phyloP scores from a whole-genome alignment of 2,113 vertebrate species.

The Coreoperca whiteheadi region DNA sequence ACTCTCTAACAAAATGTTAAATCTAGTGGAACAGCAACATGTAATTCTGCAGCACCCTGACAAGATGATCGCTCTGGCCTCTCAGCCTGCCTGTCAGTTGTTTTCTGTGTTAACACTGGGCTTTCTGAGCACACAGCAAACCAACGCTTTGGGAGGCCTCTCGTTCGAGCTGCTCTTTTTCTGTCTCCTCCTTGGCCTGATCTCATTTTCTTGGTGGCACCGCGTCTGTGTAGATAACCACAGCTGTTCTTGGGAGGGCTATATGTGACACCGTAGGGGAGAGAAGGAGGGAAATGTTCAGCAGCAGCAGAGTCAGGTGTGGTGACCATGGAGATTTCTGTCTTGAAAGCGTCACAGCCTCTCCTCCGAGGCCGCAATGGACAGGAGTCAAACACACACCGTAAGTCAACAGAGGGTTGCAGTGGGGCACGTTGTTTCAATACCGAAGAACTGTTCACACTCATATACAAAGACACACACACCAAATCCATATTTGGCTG shows the following conservation, averaged over 20 bases:
- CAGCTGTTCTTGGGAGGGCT: constrained; percentile 40
- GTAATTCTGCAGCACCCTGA: constrained; percentile 19
- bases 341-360: constrained; percentile 22
- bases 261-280: constrained; percentile 7
- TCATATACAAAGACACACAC: not conserved
- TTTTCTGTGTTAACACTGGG: constrained; percentile 1
- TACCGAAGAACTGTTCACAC: not conserved
- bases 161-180: constrained; percentile 6
- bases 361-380: constrained; percentile 3
- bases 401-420: not conserved
- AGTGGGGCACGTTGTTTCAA: not conserved
- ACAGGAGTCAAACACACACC: constrained; percentile 23
- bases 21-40: constrained; percentile 29
- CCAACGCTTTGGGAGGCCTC: constrained; percentile 27
- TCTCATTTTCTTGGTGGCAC: constrained; percentile 48
- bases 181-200: constrained; percentile 28
- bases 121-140: constrained; percentile 18
- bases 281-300: not conserved
- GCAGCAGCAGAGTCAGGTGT: constrained; percentile 29
- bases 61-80: constrained; percentile 21
- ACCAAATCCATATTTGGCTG: not conserved
- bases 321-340: constrained; percentile 56
- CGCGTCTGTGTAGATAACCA: constrained; percentile 16
- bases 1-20: constrained; percentile 31
- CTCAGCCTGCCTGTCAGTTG: constrained; percentile 37